A percentile compares a stretch with the other conserved stretches of the same genome.
Conservation (phyloP, 2,797 vertebrate genomes). For the Acipenser oxyrinchus region DNA sequence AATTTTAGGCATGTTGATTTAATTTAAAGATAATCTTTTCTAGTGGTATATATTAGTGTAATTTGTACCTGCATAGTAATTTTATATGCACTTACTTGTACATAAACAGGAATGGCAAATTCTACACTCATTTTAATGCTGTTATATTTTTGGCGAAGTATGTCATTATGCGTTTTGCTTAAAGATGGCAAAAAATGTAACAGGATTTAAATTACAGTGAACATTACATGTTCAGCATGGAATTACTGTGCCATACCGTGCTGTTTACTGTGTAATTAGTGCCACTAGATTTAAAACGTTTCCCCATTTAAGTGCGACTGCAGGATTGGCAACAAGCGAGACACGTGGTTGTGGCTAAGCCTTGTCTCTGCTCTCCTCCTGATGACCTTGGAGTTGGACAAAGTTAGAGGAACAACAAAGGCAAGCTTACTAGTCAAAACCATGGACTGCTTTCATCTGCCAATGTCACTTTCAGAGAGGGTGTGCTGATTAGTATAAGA, state of each 20-base stretch:
- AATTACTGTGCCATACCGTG: constrained; percentile 43
- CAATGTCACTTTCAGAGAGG: constrained; percentile 79
- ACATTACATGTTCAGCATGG: constrained; percentile 36
- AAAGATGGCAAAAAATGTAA: constrained; percentile 63
- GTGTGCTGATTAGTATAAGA: constrained; percentile 78
- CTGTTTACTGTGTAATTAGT: constrained; percentile 64
- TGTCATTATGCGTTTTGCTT: constrained; percentile 57
- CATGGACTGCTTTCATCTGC: constrained; percentile 58
- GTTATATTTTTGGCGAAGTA: constrained; percentile 64
- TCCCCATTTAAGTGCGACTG: constrained; percentile 51
- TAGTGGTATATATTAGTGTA: not conserved
- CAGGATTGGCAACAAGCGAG: constrained; percentile 21
- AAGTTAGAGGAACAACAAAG: constrained; percentile 61
- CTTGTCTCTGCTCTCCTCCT: no score
- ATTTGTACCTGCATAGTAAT: constrained; percentile 21
- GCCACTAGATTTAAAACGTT: constrained; percentile 58
- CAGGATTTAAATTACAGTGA: constrained; percentile 59
- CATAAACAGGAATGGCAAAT: constrained; percentile 44
- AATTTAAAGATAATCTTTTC: no score
- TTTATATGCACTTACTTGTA: constrained; percentile 46
- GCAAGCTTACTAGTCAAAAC: constrained; percentile 61
- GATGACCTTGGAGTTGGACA: no score
- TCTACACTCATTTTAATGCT: constrained; percentile 35
- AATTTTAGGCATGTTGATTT: no score
- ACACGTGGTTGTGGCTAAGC: no score